phyloP scores from a whole-genome alignment of 1,140 invertebrate species.

The Vanessa atalanta region DNA sequence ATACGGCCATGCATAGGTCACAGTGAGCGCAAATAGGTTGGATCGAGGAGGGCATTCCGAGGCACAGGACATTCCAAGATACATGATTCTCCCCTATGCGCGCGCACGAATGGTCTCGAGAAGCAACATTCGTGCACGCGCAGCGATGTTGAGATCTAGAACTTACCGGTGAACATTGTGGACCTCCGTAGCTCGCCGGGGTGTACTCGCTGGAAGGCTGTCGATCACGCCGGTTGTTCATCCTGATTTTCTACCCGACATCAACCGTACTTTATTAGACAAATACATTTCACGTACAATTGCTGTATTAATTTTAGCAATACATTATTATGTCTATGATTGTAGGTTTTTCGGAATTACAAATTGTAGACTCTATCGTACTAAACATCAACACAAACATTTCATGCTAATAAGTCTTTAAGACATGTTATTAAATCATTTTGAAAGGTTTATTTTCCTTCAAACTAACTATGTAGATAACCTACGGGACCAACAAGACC shows the following conservation, averaged over 20 bases:
- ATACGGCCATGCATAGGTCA: constrained; percentile 77
- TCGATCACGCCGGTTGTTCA: constrained; percentile 43
- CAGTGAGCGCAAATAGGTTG: constrained; percentile 71
- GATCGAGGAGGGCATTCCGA: constrained; percentile 82
- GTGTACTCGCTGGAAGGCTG: constrained; percentile 37
- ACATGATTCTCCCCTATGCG: constrained; percentile 82
- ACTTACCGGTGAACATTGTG: constrained; percentile 67
- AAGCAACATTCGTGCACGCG: constrained; percentile 64
- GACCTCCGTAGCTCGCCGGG: constrained; percentile 33
- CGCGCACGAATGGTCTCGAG: constrained; percentile 59
- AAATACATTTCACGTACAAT: constrained; percentile 12
- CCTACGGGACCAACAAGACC: neutral
- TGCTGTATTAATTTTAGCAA: constrained; percentile 2
- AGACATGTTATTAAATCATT: neutral
- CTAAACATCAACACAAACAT: constrained; percentile 22
- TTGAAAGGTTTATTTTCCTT: neutral
- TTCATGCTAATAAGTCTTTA: constrained; percentile 7
- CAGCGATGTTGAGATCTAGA: constrained; percentile 82
- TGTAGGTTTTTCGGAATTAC: neutral
- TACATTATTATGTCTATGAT: too few species aligned
- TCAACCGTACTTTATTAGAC: constrained; percentile 43
- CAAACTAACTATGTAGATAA: constrained; percentile 1
- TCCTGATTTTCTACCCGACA: constrained; percentile 60
- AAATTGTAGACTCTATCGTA: neutral
- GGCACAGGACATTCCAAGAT: constrained; percentile 83